These are phyloP conservation scores for Euleptes europaea DNA, from an alignment of 2,113 vertebrate species.

Conservation along the genomic window DNA sequence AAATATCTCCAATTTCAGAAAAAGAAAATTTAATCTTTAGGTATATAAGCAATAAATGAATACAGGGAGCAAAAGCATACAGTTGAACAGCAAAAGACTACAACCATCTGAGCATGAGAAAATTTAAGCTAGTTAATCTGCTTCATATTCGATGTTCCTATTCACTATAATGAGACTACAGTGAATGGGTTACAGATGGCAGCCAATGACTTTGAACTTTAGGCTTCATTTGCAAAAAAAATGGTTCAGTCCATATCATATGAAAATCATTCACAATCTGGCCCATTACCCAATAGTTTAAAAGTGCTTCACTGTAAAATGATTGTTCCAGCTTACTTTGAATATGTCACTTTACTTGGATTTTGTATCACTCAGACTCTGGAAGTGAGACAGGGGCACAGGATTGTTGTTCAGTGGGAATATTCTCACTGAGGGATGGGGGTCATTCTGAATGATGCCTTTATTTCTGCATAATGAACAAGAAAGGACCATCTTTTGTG, in stretches of 20 bases:
- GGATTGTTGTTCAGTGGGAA: neutral
- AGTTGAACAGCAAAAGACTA: too few species aligned
- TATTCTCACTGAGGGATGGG: neutral
- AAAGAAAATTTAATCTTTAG: too few species aligned
- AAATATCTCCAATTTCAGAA: too few species aligned
- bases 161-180: neutral
- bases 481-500: conserved; percentile 4
- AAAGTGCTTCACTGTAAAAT: neutral
- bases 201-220: neutral
- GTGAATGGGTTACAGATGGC: neutral
- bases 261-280: neutral
- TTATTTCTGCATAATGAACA: conserved; percentile 41
- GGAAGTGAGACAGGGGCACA: neutral
- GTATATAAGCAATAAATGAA: too few species aligned
- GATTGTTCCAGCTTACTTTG: neutral
- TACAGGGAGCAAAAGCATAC: too few species aligned
- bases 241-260: neutral
- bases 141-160: too few species aligned
- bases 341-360: neutral
- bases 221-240: neutral
- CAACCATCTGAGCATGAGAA: too few species aligned
- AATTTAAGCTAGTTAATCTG: neutral
- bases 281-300: too few species aligned
- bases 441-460: neutral
- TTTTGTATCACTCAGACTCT: neutral